Conservation (phyloP, 2,113 vertebrate genomes). For the Gasterosteus nipponicus region DNA sequence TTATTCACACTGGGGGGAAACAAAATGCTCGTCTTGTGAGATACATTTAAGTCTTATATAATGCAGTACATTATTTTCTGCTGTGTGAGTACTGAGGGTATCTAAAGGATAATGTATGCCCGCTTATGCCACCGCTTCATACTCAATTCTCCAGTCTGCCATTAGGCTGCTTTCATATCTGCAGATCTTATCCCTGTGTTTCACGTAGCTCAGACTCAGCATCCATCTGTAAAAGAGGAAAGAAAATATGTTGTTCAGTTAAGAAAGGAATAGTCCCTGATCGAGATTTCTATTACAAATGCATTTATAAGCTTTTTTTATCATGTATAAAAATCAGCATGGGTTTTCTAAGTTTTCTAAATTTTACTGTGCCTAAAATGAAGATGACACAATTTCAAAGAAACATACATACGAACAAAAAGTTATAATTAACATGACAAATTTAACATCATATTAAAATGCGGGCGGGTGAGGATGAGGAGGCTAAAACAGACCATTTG, state of each 20-base stretch:
- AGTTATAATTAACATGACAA: background rate
- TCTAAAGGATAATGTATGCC: conserved; percentile 20
- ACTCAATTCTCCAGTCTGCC: conserved; percentile 26
- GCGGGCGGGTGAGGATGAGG: background rate
- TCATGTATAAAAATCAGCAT: background rate
- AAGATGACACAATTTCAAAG: background rate
- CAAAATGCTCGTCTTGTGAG: background rate
- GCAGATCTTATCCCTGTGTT: conserved; percentile 22
- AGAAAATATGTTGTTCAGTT: background rate
- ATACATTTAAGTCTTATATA: conserved; percentile 8
- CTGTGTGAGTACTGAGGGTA: background rate
- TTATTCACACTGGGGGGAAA: conserved; percentile 15
- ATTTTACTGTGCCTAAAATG: no score
- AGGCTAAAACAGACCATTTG: conserved; percentile 21
- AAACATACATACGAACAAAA: background rate
- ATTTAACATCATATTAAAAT: background rate
- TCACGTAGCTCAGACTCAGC: conserved; percentile 3
- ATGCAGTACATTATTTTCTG: background rate
- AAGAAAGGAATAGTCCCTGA: background rate
- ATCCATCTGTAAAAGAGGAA: conserved; percentile 18
- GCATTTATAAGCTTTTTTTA: background rate
- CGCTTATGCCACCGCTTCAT: conserved; percentile 31
- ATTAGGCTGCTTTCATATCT: conserved; percentile 51
- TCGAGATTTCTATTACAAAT: background rate
- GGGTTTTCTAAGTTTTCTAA: background rate